These are phyloP conservation scores for Panthera uncia DNA, from an alignment of 2,113 vertebrate genomes.

Conservation along the genomic window DNA sequence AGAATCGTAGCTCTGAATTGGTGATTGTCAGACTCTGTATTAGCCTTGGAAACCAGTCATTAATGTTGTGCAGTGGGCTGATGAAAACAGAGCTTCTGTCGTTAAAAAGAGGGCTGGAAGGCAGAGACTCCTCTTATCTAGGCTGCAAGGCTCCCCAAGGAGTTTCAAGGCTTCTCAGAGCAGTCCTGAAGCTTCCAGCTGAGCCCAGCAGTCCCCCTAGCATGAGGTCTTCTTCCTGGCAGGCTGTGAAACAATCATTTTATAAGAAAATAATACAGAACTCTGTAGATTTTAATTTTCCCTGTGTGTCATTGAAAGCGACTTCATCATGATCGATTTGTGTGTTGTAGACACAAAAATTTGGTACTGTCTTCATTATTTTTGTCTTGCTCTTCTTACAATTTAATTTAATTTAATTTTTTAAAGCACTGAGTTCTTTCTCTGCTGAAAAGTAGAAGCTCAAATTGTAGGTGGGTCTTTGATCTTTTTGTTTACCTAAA, in stretches of 20 bases:
- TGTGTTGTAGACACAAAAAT: neutral
- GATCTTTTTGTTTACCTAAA: neutral
- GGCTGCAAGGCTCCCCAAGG: neutral
- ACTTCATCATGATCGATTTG: neutral
- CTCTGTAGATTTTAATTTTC: conserved; percentile 5
- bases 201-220: neutral
- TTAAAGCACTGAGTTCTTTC: neutral
- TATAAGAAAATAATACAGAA: conserved; percentile 17
- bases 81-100: neutral
- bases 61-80: neutral
- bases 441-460: neutral
- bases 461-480: neutral
- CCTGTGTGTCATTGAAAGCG: neutral
- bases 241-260: conserved; percentile 2
- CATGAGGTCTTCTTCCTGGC: neutral
- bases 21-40: neutral
- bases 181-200: neutral
- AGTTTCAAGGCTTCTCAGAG: neutral
- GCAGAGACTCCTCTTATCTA: neutral
- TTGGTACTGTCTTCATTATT: neutral
- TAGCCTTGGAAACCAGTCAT: neutral
- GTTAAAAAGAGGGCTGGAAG: neutral
- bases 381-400: neutral
- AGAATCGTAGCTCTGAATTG: conserved; percentile 12
- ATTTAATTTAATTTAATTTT: neutral